Evolutionary conservation across 2,113 vertebrate genomes (phyloP).

Genomic region (Furnarius figulus): DNA sequence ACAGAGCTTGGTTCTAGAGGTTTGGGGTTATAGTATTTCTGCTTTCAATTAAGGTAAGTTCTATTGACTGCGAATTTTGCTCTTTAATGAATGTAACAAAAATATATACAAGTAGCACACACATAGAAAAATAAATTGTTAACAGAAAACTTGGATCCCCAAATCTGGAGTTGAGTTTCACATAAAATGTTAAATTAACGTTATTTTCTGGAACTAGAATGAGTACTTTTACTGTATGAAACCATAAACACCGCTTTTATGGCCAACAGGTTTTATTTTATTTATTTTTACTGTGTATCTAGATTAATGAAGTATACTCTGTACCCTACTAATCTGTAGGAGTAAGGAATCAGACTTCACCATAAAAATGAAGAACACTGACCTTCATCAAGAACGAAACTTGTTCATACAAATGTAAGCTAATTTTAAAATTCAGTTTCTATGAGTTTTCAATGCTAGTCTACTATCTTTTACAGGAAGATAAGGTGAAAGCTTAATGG

Average conservation of each 20-base stretch:
- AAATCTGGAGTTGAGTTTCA: background rate
- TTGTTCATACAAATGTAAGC: background rate
- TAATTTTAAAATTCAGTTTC: background rate
- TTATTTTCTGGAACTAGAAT: background rate
- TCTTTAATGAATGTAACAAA: background rate
- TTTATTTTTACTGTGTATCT: background rate
- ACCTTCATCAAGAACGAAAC: background rate
- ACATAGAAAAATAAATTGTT: background rate
- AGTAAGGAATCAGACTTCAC: background rate
- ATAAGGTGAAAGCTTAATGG: background rate
- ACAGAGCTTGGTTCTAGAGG: background rate
- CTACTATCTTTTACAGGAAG: background rate
- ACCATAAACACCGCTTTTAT: background rate
- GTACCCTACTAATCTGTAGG: background rate
- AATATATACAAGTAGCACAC: background rate
- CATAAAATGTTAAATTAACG: background rate
- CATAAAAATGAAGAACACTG: background rate
- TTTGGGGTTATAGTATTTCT: background rate
- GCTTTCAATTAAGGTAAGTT: background rate
- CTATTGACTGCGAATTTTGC: background rate
- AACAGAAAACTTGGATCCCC: background rate
- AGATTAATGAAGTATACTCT: background rate
- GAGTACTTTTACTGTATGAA: background rate
- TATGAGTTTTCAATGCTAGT: background rate
- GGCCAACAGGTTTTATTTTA: background rate